These are phyloP conservation scores for Iguana delicatissima DNA, from an alignment of 2,797 vertebrate genomes.

Conservation along the genomic window DNA sequence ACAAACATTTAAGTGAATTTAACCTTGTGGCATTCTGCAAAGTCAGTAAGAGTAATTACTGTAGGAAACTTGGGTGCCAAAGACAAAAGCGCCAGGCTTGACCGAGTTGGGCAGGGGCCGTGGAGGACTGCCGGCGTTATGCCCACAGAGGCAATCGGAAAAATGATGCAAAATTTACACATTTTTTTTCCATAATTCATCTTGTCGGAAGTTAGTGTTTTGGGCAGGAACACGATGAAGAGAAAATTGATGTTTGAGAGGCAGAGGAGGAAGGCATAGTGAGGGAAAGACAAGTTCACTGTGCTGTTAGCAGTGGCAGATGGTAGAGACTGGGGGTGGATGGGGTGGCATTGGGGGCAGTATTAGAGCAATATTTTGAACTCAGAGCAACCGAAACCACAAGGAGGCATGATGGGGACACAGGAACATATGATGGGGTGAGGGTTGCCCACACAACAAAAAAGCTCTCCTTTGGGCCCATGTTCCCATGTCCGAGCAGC, in stretches of 20 bases:
- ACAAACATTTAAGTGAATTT: conserved; percentile 30
- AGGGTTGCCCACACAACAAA: too few relatives aligned
- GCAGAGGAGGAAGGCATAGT: too few relatives aligned
- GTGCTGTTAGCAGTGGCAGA: background rate
- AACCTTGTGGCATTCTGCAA: conserved; percentile 28
- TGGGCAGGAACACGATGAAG: background rate
- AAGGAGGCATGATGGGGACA: too few relatives aligned
- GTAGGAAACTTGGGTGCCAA: background rate
- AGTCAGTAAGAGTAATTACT: conserved; percentile 28
- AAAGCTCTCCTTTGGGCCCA: background rate
- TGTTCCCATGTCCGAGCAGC: background rate
- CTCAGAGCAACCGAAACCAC: too few relatives aligned
- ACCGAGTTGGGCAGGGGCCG: background rate
- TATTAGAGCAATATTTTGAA: too few relatives aligned
- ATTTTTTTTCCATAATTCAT: background rate
- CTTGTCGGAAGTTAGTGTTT: background rate
- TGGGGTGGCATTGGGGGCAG: background rate
- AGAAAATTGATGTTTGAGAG: background rate
- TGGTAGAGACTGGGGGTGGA: background rate
- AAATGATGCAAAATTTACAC: background rate
- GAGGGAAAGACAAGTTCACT: background rate
- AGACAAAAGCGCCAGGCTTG: background rate
- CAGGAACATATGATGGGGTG: too few relatives aligned
- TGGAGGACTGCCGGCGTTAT: too few relatives aligned
- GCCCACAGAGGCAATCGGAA: background rate